Evolutionary conservation across 2,888 invertebrate species (phyloP).

Genomic region (Leptopterna dolabrata): DNA sequence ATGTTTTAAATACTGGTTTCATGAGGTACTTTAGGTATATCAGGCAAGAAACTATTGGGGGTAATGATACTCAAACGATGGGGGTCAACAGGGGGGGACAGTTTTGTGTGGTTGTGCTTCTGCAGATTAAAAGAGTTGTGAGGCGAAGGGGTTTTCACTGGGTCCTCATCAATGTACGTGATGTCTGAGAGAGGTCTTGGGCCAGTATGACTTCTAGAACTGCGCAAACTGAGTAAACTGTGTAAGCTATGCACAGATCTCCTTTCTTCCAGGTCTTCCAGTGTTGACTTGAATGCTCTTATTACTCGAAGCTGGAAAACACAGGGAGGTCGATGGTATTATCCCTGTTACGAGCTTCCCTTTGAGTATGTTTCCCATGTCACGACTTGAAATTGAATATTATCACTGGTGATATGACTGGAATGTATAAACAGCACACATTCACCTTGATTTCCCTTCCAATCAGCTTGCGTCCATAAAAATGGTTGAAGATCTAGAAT

Average conservation of each 20-base stretch:
- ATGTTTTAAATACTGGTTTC: slow-evolving; percentile 75
- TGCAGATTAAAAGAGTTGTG: slow-evolving; percentile 64
- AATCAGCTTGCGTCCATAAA: not conserved
- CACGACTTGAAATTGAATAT: slow-evolving; percentile 47
- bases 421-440: not conserved
- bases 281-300: slow-evolving; percentile 98
- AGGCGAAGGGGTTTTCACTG: slow-evolving; percentile 68
- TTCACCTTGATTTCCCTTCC: not conserved
- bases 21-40: slow-evolving; percentile 76
- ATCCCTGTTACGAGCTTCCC: slow-evolving; percentile 52
- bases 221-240: slow-evolving; percentile 88
- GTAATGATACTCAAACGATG: slow-evolving; percentile 58
- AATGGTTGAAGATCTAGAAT: not conserved
- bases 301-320: slow-evolving; percentile 99
- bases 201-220: slow-evolving; percentile 73
- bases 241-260: slow-evolving; percentile 98
- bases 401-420: not conserved
- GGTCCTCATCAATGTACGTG: slow-evolving; percentile 84
- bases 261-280: slow-evolving; percentile 99
- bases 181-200: slow-evolving; percentile 81
- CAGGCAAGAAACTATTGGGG: slow-evolving; percentile 67
- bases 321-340: slow-evolving; percentile 64
- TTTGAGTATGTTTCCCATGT: slow-evolving; percentile 46
- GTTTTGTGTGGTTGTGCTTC: slow-evolving; percentile 55
- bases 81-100: slow-evolving; percentile 56